Evolutionary conservation across 2,888 invertebrate species (phyloP), one percentile per base, ranked within the genome.

Genomic region (Bombyx huttoni): DNA sequence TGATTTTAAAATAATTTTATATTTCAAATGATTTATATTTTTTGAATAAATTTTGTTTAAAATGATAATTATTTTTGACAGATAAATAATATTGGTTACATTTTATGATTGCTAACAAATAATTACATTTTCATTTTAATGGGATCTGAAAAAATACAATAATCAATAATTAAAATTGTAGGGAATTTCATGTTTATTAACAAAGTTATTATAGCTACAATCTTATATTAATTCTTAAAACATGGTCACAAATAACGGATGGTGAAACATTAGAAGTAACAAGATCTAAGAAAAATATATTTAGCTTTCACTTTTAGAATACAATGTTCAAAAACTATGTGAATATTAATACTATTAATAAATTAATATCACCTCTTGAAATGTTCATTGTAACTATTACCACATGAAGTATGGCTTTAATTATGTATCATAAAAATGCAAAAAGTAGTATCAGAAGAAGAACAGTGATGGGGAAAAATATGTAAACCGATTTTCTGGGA

Each of bases 401-500:
- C 59, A 69, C 78, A 69, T 80, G 72, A 51, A 82, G 65, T 56
- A 73, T 65, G 50, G 81, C 63, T 64, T 67, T 76, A 33, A 76
- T 60, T 53, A 75, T 71, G 72, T 86, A 81, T 90, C 91, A 95
- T 85, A 95, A 90, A 88, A 96, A 96, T 65, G 95, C 94, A 89
- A 94, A 96, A 64, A 92, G 89, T 52, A 96, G 80, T 70, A 96
- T 92, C 51, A 95, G 82, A 68, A 96, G 89, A 56, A 96, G 79
- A 57, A 95, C 94, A 46, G 93, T 77, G 58, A 95, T 90, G 34
- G 96, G 95, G 67, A 96, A 96, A 63, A 96, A 89, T 50, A 94
- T 91, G 70, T 96, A 96, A 48, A 96, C 89, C 40, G 91, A 91
- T 82, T 94, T 92, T 59, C 96, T 86, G 8, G 96, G 96, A 77